Evolutionary conservation across 2,797 vertebrate species (phyloP), one percentile per base, ranked within the genome.

Genomic region (Etheostoma nigrum): DNA sequence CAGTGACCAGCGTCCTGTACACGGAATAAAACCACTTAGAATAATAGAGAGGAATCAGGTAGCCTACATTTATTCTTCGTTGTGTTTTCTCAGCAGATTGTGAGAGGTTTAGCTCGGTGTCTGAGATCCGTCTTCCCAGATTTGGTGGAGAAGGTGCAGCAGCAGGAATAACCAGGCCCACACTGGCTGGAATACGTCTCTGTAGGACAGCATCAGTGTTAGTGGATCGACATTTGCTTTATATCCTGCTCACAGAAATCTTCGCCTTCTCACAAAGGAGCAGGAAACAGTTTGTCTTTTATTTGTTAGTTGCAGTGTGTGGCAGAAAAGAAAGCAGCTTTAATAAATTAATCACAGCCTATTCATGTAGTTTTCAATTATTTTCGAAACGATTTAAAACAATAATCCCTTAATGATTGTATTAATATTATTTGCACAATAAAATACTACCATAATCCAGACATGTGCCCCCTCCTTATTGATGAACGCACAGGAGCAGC

Each of bases 361-460:
- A 53, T 44, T 63, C 1, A 6, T 11, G 6, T 44, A 1, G 2
- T 42, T 48, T 54, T 47, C 13, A 65, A 51, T 63, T 12, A 23
- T 33, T 19, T 58, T 54, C 40, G 59, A 27, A 23, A 7, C 2
- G 0, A 45, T 55, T 42, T 42, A 23, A 49, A 76, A 18, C 6
- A 51, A 19, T 15, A 57, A 23, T 55, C 49, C 21, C 9, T 21
- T 45, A 16, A 30, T 21, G 11, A 21, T 67, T 64, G 58, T 30
- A 25, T 23, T 7, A 16, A 52, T 52, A 36, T 62, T 48, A 49
- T 58, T 57, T 15, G 8, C 52, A 25, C 51, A 69, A 25, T 69
- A 4, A 84, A 69, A 55, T 0, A 13, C 51, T 53, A 12, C 25
- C 63, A 23, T 33, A 54, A 79, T 47, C 67, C 57, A 68, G 16